Conservation (phyloP, 2,888 invertebrate genomes). For the Idaea dimidiata region DNA sequence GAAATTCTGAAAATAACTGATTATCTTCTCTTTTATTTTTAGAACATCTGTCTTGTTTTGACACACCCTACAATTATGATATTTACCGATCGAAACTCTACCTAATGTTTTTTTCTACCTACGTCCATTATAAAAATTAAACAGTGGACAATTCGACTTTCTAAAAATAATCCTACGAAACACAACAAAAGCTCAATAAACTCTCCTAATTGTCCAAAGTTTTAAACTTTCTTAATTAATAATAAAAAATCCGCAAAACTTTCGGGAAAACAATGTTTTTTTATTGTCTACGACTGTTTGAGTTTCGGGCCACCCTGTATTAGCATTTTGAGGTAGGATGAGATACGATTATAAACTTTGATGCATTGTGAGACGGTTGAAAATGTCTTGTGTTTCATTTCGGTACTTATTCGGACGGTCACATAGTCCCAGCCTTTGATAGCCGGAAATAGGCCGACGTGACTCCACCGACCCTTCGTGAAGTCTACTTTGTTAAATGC, state of each 20-base stretch:
- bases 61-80: too few relatives aligned
- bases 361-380: background rate
- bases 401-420: background rate
- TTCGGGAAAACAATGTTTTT: background rate
- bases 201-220: too few relatives aligned
- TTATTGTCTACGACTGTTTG: background rate
- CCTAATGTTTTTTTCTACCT: too few relatives aligned
- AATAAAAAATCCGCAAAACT: background rate
- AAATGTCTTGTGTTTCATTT: constrained; percentile 4
- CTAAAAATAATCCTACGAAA: too few relatives aligned
- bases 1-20: too few relatives aligned
- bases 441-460: constrained; percentile 24
- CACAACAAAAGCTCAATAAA: too few relatives aligned
- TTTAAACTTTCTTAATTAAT: too few relatives aligned
- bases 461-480: constrained; percentile 14
- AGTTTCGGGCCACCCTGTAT: background rate
- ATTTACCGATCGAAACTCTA: too few relatives aligned
- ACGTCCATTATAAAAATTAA: too few relatives aligned
- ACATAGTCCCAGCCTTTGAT: constrained; percentile 10
- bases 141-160: too few relatives aligned
- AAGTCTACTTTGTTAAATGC: constrained; percentile 4
- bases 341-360: background rate
- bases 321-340: background rate
- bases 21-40: too few relatives aligned
- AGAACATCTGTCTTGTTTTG: too few relatives aligned